A percentile compares a stretch with the other conserved stretches of the same genome.
Evolutionary conservation across 1,140 invertebrate species (phyloP).

Genomic region (Drosophila sp.): DNA sequence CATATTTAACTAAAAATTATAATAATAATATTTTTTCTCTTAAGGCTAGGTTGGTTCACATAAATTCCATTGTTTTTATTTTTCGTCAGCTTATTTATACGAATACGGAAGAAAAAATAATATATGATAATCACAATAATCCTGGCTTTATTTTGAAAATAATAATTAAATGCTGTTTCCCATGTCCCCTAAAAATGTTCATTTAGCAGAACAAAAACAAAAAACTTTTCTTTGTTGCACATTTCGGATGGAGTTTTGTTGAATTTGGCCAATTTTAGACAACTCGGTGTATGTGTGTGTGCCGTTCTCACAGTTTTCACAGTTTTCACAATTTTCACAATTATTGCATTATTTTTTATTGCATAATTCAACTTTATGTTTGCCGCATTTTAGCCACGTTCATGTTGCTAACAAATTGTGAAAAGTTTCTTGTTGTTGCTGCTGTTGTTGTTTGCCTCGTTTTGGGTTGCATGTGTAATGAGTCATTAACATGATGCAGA

Average conservation of each 20-base stretch:
- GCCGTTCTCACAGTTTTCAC: conserved; percentile 57
- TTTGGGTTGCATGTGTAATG: conserved; percentile 78
- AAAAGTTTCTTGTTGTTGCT: conserved; percentile 43
- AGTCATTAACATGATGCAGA: conserved; percentile 77
- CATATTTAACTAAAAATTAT: no score
- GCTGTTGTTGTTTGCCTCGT: conserved; percentile 31
- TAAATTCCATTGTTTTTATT: not conserved
- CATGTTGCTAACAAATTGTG: conserved; percentile 73
- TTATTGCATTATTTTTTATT: conserved; percentile 78
- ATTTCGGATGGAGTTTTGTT: conserved; percentile 3
- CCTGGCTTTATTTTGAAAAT: conserved; percentile 19
- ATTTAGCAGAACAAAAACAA: conserved; percentile 5
- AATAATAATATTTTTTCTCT: not conserved
- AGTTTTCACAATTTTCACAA: conserved; percentile 62
- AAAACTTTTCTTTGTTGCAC: conserved; percentile 18
- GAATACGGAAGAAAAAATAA: not conserved
- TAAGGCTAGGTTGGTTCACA: not conserved
- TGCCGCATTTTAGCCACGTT: conserved; percentile 78
- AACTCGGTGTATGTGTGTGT: conserved; percentile 31
- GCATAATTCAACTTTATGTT: conserved; percentile 75
- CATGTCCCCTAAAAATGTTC: conserved; percentile 12
- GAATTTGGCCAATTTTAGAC: not conserved
- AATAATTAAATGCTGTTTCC: conserved; percentile 23
- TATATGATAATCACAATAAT: conserved; percentile 8
- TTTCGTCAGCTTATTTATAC: not conserved